Conservation (phyloP, 2,888 invertebrate species). For the Drosophila setosimentum region DNA sequence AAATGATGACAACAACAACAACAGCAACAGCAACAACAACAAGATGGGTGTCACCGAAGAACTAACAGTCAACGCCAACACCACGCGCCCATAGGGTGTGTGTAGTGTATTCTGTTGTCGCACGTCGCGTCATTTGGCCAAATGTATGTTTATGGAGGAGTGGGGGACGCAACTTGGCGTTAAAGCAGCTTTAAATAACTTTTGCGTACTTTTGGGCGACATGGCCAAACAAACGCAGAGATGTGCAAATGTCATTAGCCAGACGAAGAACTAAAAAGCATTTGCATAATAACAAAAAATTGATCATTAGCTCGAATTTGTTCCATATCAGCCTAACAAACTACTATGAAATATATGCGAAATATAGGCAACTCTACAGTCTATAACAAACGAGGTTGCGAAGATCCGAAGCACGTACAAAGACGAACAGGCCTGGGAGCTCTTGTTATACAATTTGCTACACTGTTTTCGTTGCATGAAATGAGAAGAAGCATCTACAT, state of each 20-base stretch:
- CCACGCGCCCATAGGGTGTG: constrained; percentile 26
- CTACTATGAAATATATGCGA: constrained; percentile 35
- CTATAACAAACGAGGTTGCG: no score
- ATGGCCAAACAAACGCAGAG: constrained; percentile 42
- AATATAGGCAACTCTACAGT: background rate
- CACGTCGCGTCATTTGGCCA: constrained; percentile 53
- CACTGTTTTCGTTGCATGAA: no score
- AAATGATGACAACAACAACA: constrained; percentile 2
- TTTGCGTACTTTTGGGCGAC: constrained; percentile 54
- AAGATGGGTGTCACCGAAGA: constrained; percentile 58
- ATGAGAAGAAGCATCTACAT: no score
- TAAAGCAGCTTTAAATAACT: constrained; percentile 63
- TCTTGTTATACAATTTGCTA: no score
- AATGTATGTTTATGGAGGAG: constrained; percentile 49
- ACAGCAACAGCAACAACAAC: constrained; percentile 3
- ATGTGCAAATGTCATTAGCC: constrained; percentile 66
- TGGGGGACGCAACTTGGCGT: constrained; percentile 16
- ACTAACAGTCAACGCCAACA: constrained; percentile 42
- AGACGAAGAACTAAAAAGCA: constrained; percentile 24
- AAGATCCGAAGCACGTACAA: no score
- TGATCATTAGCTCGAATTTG: constrained; percentile 34
- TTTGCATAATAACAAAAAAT: constrained; percentile 14
- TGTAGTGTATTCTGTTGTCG: constrained; percentile 29
- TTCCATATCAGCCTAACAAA: constrained; percentile 11
- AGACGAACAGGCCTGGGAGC: no score